These are phyloP conservation scores for Chaetodon trifasciatus DNA, from an alignment of 2,797 vertebrate species.

Conservation along the genomic window DNA sequence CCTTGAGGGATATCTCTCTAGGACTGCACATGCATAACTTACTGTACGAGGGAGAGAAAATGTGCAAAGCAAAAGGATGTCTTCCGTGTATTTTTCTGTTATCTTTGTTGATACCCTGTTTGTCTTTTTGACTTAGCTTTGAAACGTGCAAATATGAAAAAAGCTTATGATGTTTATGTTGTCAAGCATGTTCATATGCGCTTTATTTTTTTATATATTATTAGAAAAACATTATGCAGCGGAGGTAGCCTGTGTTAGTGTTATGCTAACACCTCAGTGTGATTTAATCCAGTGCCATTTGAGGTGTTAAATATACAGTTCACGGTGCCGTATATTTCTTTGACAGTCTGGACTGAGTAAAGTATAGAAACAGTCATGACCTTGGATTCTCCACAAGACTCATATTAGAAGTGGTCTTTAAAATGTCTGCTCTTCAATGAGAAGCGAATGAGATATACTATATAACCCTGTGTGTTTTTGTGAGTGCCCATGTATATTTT, in stretches of 20 bases:
- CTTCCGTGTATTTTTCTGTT: neutral
- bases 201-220: neutral
- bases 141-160: neutral
- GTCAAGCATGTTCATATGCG: neutral
- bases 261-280: neutral
- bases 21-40: slow-evolving; percentile 7
- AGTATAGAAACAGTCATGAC: slow-evolving; percentile 21
- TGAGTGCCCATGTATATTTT: slow-evolving; percentile 54
- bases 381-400: slow-evolving; percentile 8
- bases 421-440: neutral
- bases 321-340: slow-evolving; percentile 28
- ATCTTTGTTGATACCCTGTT: neutral
- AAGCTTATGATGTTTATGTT: neutral
- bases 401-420: slow-evolving; percentile 24
- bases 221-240: neutral
- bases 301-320: slow-evolving; percentile 23
- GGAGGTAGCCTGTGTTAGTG: slow-evolving; percentile 13
- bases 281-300: neutral
- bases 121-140: neutral
- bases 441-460: neutral
- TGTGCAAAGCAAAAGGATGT: neutral
- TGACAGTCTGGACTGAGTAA: neutral
- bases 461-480: slow-evolving; percentile 39
- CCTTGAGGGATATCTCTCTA: neutral
- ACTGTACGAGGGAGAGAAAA: neutral